Evolutionary conservation across 1,140 invertebrate species (phyloP), one percentile per base, ranked within the genome.

Genomic region (Phenacoccus solenopsis): DNA sequence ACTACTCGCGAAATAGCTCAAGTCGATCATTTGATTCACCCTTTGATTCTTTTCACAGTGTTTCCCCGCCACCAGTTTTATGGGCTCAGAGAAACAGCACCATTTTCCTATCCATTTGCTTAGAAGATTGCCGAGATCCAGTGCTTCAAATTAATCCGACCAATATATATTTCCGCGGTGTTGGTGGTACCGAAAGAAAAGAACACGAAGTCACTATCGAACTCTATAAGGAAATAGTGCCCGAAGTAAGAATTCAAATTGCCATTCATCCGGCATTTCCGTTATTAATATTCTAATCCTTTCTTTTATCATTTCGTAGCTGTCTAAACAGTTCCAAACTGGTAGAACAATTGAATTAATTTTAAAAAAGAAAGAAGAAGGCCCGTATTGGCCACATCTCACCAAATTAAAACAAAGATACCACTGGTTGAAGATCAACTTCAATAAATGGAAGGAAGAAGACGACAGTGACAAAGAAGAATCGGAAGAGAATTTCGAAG

Each of bases 361-460:
- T 73, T 81, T 94, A 25, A 73, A 71, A 30, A 74, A 72, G 24
- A 82, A 84, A 76, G 87, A 87, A 69, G 80, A 81, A 21, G 88
- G 87, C 72, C 85, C 88, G 12, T 97, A 87, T 77, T 98, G 95
- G 95, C 89, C 91, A 70, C 80, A 87, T 69, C 82, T 97, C 67
- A 88, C 92, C 27, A 91, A 91, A 80, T 91, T 93, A 73, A 90
- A 89, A 74, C 87, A 87, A 77, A 97, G 96, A 80, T 86, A 88
- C 74, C 94, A 97, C 78, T 98, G 95, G 94, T 83, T 98, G 69
- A 97, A 96, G 81, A 90, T 94, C 73, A 96, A 98, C 78, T 98
- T 98, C 78, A 90, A 93, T 75, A 94, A 95, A 80, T 98, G 95
- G 94, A 90, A 90, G 78, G 95, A 98, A 83, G 95, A 98, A 80